Base-by-base conservation (phyloP, 2,888 invertebrate species). In the Lasius fuliginosus region DNA sequence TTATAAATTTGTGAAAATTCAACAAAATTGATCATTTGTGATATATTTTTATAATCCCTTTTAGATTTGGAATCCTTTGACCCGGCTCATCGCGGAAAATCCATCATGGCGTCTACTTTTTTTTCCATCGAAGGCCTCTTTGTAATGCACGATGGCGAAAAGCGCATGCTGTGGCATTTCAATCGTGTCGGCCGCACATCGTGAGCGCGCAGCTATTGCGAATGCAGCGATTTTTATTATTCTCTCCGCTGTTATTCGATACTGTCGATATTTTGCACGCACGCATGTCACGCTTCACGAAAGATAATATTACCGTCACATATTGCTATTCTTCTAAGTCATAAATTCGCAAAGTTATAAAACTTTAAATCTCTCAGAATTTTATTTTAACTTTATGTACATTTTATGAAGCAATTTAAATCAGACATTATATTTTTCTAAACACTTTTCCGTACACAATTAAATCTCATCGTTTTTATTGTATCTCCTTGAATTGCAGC, bases 151-250 rank as follows among this genome's bases (percentile, higher is more conserved):
- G 86, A 87, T 85, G 88, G 89, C 83, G 91, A 85, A 87, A 88
- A 89, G 85, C 75, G 88, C 85, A 90, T 88, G 88, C 88, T 76
- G 82, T 86, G 88, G 90, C 85, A 91, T 91, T 91, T 89, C 88
- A 86, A 85, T 85, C 87, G 83, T 62, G 85, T 77, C 79, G 84
- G 64, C 64, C 56, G 71, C 71, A 75, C 75, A 69, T 75, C 81
- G 71, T 76, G 83, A 82, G 73, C 68, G 73, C 68, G 73, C 74
- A 53, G 60, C 82, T 77, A 77, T 83, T 56, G 84, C 82, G 64
- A 87, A 86, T 74, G 77, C 84, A 82, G 82, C 82, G 76, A 86
- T 83, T 87, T 87, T 88, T 85, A 58, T 84, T 82, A 82, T 84
- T 87, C 77, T 77, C 56, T 65, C 36, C 73, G 58, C 69, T 81